Conservation (phyloP, 2,797 vertebrate species). For the Atherinosoma microstoma region DNA sequence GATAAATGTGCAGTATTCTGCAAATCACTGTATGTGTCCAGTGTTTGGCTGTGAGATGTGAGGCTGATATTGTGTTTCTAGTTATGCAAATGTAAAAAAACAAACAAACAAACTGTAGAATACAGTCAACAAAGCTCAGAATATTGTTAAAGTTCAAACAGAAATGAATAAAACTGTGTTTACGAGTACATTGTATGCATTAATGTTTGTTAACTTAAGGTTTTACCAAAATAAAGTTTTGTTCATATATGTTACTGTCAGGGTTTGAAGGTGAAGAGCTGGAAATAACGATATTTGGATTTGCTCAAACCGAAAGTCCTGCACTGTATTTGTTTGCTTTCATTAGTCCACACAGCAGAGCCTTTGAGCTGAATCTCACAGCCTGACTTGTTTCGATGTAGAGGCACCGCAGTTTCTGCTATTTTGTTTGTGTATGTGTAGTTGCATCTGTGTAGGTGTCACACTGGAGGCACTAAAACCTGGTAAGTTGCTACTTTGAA, state of each 20-base stretch:
- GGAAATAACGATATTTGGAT: background rate
- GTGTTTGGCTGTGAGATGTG: background rate
- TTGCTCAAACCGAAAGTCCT: background rate
- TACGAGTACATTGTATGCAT: background rate
- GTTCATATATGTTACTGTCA: background rate
- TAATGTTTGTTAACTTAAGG: background rate
- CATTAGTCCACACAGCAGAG: conserved; percentile 14
- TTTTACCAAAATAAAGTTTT: background rate
- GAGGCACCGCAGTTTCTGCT: background rate
- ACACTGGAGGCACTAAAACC: conserved; percentile 28
- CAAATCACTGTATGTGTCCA: background rate
- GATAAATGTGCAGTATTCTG: too few relatives aligned
- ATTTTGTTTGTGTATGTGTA: conserved; percentile 11
- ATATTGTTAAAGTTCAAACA: background rate
- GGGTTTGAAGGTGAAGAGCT: background rate
- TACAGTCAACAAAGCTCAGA: background rate
- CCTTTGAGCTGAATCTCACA: conserved; percentile 48
- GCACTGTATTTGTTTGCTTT: background rate
- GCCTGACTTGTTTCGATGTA: conserved; percentile 13
- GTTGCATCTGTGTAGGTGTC: conserved; percentile 5
- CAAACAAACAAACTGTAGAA: too few relatives aligned
- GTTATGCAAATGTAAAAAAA: too few relatives aligned
- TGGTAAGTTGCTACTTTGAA: conserved; percentile 16
- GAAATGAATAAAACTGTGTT: background rate
- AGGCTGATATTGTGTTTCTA: background rate